Evolutionary conservation across 2,113 vertebrate genomes (phyloP).

Genomic region (Lates calcarifer): DNA sequence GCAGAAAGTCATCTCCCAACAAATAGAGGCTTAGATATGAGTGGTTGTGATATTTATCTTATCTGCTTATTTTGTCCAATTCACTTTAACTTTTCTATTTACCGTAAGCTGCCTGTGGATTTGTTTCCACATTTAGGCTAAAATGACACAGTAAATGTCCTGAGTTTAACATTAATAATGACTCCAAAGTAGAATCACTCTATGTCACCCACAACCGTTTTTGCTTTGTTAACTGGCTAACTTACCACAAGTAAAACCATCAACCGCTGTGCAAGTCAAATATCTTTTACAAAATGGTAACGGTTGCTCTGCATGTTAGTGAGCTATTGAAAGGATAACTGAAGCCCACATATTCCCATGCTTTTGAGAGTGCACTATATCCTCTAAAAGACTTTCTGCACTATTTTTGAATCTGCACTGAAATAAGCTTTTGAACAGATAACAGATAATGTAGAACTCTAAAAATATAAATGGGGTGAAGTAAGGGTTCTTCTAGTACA

Average conservation of each 20-base stretch:
- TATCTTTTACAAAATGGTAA: not conserved
- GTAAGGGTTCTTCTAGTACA: conserved; percentile 16
- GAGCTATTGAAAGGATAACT: not conserved
- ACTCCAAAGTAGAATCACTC: no score
- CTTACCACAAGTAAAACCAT: not conserved
- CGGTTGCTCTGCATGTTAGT: not conserved
- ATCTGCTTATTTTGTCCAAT: not conserved
- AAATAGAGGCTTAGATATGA: not conserved
- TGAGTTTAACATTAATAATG: not conserved
- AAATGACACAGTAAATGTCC: not conserved
- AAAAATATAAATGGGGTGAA: conserved; percentile 47
- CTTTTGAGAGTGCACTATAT: not conserved
- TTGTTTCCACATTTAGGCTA: not conserved
- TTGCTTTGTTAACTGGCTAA: not conserved
- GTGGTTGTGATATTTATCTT: not conserved
- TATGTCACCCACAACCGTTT: no score
- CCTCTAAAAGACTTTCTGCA: conserved; percentile 5
- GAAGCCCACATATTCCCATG: not conserved
- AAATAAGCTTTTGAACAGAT: conserved; percentile 31
- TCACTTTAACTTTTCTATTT: not conserved
- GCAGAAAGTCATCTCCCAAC: not conserved
- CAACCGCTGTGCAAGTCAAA: not conserved
- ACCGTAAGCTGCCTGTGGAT: not conserved
- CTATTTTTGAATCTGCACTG: not conserved
- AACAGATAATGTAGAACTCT: conserved; percentile 28